phyloP scores from a whole-genome alignment of 1,140 invertebrate genomes.

The Oedothorax gibbosus region DNA sequence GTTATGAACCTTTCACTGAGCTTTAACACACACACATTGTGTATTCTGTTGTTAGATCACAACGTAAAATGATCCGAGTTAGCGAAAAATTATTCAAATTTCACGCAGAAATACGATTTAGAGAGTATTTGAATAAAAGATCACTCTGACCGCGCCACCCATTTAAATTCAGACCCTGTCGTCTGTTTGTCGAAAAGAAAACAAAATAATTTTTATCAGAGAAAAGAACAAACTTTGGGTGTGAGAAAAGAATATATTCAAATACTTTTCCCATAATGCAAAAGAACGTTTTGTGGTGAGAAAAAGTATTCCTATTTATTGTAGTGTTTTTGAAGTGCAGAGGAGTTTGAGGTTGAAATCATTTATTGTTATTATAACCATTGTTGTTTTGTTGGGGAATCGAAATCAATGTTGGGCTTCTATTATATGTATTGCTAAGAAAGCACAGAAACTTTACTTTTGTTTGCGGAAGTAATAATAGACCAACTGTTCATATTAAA shows the following conservation, averaged over 20 bases:
- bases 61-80: too few relatives aligned
- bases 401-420: background rate
- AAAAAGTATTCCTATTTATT: constrained; percentile 24
- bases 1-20: too few relatives aligned
- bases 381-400: background rate
- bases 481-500: constrained; percentile 10
- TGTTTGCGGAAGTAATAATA: constrained; percentile 39
- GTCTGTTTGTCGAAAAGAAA: constrained; percentile 7
- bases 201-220: background rate
- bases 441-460: constrained; percentile 26
- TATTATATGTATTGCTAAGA: background rate
- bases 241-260: constrained; percentile 42
- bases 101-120: background rate
- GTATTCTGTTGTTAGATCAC: too few relatives aligned
- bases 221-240: constrained; percentile 6
- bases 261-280: constrained; percentile 26
- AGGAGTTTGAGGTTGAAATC: background rate
- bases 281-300: constrained; percentile 15
- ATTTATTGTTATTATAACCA: constrained; percentile 11
- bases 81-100: too few relatives aligned
- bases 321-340: background rate
- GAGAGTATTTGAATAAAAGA: constrained; percentile 37
- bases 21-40: too few relatives aligned
- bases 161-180: constrained; percentile 12
- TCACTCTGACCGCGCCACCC: constrained; percentile 13